Evolutionary conservation across 2,888 invertebrate genomes (phyloP), one percentile per base, ranked within the genome.

Genomic region (Platypus cylindrus): DNA sequence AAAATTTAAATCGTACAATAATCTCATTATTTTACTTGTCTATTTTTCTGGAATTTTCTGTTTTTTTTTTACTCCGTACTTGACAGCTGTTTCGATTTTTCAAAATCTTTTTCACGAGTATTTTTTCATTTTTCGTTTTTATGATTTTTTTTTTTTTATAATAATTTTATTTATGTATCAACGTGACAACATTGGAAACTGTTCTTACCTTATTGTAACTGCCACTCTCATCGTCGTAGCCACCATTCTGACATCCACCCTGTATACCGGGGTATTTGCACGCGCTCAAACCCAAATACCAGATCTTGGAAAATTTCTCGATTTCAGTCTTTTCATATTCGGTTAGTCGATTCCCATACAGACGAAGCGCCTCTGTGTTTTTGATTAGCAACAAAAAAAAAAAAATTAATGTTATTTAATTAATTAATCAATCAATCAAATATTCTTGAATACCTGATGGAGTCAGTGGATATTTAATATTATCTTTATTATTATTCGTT

Each of bases 291-390:
- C 90, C 90, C 47, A 93, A 72, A 65, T 89, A 94, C 89, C 90
- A 95, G 46, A 94, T 78, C 61, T 94, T 90, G 5, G 87, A 82
- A 63, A 87, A 94, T 51, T 87, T 81, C 52, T 85, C 75, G 44
- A 94, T 78, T 65, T 95, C 94, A 48, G 76, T 78, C 54, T 83
- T 73, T 65, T 95, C 94, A 71, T 83, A 89, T 51, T 86, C 85
- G 31, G 90, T 83, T 52, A 94, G 69, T 50, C 82, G 73, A 46
- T 79, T 79, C 41, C 85, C 78, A 62, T 85, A 90, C 52, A 82
- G 70, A 58, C 83, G 83, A 33, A 89, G 66, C 41, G 86, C 79
- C 63, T 89, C 89, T 85, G 73, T n/a, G n/a, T n/a, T n/a, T n/a
- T n/a, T n/a, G n/a, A n/a, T n/a, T n/a, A n/a, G n/a, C 7, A 31